Percentiles rank a stretch among this genome's conserved stretches.
Conservation (phyloP, 2,888 invertebrate genomes). For the Isotomurus palustris region DNA sequence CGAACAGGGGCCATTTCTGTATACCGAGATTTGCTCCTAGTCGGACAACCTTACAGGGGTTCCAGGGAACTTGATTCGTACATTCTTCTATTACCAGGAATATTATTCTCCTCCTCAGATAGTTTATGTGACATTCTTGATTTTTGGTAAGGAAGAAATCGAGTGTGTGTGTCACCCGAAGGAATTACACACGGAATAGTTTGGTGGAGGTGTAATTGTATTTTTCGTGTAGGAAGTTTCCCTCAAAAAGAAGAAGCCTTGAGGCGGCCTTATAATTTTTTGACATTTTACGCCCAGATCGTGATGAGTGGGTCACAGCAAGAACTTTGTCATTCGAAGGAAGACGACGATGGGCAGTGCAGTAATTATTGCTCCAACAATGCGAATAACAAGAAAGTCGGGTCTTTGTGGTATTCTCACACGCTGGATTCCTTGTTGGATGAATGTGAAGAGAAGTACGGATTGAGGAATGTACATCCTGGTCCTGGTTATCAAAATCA, state of each 20-base stretch:
- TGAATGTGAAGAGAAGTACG: slow-evolving; percentile 12
- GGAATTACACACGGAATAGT: too few relatives aligned
- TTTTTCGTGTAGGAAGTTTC: background rate
- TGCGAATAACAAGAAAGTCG: background rate
- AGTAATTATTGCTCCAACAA: background rate
- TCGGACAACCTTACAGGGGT: too few relatives aligned
- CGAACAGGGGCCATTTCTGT: too few relatives aligned
- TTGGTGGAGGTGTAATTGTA: background rate
- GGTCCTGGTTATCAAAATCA: slow-evolving; percentile 1
- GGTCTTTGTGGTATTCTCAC: slow-evolving; percentile 9
- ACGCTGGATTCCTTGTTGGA: slow-evolving; percentile 22
- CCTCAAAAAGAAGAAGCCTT: background rate
- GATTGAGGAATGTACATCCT: slow-evolving; percentile 4
- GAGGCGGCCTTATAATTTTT: background rate
- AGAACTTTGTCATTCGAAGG: background rate
- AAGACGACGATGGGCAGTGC: background rate
- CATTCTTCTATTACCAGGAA: too few relatives aligned
- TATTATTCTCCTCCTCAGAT: too few relatives aligned
- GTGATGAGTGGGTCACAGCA: background rate
- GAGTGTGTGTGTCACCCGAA: too few relatives aligned
- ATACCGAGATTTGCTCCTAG: too few relatives aligned
- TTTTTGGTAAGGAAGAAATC: too few relatives aligned
- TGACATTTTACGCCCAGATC: background rate
- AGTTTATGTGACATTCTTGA: too few relatives aligned
- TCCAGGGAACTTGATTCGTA: too few relatives aligned